phyloP scores from a whole-genome alignment of 2,888 invertebrate genomes.

The Hoplodrina blanda region DNA sequence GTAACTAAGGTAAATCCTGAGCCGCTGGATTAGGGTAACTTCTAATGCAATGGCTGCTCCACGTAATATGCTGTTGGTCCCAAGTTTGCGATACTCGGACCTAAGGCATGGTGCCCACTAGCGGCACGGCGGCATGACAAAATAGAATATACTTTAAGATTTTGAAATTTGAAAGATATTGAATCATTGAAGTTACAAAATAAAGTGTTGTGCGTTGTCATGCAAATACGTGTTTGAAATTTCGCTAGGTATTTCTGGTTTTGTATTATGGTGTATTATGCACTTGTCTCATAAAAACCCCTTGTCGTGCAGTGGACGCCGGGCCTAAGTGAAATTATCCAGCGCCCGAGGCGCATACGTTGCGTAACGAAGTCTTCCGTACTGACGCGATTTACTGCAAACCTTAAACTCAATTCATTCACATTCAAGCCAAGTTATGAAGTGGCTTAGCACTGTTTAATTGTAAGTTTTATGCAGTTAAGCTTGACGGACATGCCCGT shows the following conservation, averaged over 20 bases:
- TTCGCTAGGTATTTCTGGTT: no score
- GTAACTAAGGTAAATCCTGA: background rate
- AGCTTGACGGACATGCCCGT: conserved; percentile 32
- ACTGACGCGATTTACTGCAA: conserved; percentile 4
- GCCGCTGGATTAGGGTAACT: no score
- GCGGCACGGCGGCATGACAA: no score
- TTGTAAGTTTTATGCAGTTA: conserved; percentile 12
- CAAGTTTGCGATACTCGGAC: background rate
- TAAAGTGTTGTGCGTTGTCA: no score
- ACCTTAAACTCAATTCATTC: background rate
- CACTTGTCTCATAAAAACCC: no score
- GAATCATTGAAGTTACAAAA: no score
- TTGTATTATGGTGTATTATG: no score
- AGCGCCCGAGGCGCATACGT: conserved; percentile 13
- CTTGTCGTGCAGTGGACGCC: no score
- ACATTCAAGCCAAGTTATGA: conserved; percentile 13
- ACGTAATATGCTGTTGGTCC: background rate
- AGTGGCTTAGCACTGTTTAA: conserved; percentile 20
- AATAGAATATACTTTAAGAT: no score
- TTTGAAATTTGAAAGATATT: no score
- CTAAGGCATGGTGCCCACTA: no score
- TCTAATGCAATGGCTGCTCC: background rate
- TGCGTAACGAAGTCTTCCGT: conserved; percentile 52
- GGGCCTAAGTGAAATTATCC: conserved; percentile 42
- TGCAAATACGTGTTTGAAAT: no score